Base-by-base conservation (phyloP, 2,113 vertebrate species). In the Acanthochromis polyacanthus region DNA sequence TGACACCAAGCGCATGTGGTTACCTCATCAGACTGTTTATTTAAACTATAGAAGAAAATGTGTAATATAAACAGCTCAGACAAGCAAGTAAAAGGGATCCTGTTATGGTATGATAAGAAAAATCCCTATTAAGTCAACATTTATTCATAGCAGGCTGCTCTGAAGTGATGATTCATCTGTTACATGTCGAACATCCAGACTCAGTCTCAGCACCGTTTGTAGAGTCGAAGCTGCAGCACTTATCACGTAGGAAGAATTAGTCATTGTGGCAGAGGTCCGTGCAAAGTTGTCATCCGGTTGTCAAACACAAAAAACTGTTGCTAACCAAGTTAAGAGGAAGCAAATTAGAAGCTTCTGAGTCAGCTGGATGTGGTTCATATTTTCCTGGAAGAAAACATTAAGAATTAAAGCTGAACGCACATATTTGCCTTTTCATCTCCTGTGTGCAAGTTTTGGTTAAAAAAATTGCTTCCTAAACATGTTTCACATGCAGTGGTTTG, bases 241-340 rank as follows among this genome's bases (percentile, higher is more conserved):
- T 20, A 55, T 3, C 10, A 55, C 17, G 75, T 14, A 67, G 68
- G 61, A 83, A 72, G 53, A 46, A 43, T 86, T 76, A 81, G 81
- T 89, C 85, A 88, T 46, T 67, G 30, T 32, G 77, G 6, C 16
- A 20, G 4, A 40, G 23, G 77, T 51, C 19, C 62, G 67, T 52
- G 45, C 69, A 82, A 86, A 83, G 81, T 84, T 67, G 22, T 55
- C 20, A 23, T 68, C 23, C 43, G 10, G 23, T 75, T 69, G 64
- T 60, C 14, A 67, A 11, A 53, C 10, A 80, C 56, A 43, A 65
- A 78, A 78, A 78, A 8, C 43, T 6, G 66, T 83, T 76, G 78
- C 83, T 65, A 72, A 63, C 51, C 63, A 67, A 74, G 20, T 65
- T 14, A 17, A 80, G 36, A 78, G 71, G 30, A 86, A 71, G 38